Percentiles rank a stretch among this genome's conserved stretches.
Evolutionary conservation across 2,888 invertebrate genomes (phyloP).

Genomic region (Andrena marginata): DNA sequence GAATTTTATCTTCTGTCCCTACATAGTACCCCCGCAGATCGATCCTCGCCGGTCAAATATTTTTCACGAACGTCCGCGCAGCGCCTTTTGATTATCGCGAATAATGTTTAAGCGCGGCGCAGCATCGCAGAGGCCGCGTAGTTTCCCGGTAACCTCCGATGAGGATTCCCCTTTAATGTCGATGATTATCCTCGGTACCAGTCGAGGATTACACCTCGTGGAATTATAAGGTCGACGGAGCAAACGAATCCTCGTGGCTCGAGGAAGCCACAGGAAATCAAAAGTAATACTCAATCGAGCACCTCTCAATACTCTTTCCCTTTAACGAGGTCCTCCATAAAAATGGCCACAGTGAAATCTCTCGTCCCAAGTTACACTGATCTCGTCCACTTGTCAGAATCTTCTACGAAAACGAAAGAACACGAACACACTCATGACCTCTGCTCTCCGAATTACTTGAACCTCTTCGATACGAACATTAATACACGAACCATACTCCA

Average conservation of each 20-base stretch:
- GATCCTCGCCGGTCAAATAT: slow-evolving; percentile 41
- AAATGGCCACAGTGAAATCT: slow-evolving; percentile 8
- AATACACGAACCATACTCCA: no score
- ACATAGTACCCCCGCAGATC: slow-evolving; percentile 13
- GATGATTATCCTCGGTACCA: slow-evolving; percentile 68
- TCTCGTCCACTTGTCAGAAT: background rate
- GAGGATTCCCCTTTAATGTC: slow-evolving; percentile 66
- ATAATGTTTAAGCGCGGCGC: slow-evolving; percentile 67
- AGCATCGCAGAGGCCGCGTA: slow-evolving; percentile 45
- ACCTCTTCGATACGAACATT: no score
- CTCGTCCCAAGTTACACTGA: background rate
- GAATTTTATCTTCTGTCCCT: background rate
- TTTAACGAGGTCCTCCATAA: background rate
- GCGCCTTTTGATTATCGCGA: slow-evolving; percentile 72
- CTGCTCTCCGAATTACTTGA: background rate
- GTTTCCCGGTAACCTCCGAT: slow-evolving; percentile 35
- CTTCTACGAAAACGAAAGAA: background rate
- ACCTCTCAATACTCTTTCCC: background rate
- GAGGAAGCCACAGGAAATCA: slow-evolving; percentile 35
- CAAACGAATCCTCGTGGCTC: slow-evolving; percentile 57
- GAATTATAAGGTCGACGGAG: slow-evolving; percentile 69
- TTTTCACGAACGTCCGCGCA: slow-evolving; percentile 43
- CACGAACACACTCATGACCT: background rate
- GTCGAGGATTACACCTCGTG: slow-evolving; percentile 59
- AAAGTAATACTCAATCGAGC: slow-evolving; percentile 24